A percentile compares a stretch with the other conserved stretches of the same genome.
Evolutionary conservation across 1,140 invertebrate genomes (phyloP).

Genomic region (Steinernema feltiae): DNA sequence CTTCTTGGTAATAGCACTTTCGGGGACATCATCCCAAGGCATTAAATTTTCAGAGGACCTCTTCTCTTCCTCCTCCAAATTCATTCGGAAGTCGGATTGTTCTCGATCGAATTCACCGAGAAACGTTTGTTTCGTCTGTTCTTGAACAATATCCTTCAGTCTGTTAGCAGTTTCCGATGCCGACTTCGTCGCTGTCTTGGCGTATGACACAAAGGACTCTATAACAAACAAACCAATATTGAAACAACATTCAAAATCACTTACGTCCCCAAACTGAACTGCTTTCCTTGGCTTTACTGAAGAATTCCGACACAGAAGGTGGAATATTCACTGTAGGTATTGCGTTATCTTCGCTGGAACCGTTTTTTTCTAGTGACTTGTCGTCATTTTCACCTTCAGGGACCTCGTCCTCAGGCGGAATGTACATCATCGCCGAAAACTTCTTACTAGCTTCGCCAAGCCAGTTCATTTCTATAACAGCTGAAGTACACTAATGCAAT

Average conservation of each 20-base stretch:
- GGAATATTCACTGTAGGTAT: background rate
- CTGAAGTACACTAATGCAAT: background rate
- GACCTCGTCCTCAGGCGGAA: background rate
- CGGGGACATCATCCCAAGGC: constrained; percentile 44
- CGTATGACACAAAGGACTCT: background rate
- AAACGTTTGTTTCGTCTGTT: constrained; percentile 22
- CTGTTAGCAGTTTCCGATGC: constrained; percentile 16
- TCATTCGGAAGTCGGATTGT: constrained; percentile 37
- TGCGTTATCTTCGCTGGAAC: no score
- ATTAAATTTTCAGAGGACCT: constrained; percentile 16
- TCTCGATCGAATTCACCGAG: constrained; percentile 33
- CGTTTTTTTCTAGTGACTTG: background rate
- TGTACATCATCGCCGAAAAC: background rate
- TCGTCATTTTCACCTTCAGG: background rate
- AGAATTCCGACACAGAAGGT: background rate
- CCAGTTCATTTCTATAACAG: background rate
- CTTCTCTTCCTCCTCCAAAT: constrained; percentile 37
- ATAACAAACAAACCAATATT: background rate
- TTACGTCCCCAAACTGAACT: background rate
- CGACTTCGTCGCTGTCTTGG: constrained; percentile 8
- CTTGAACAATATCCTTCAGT: constrained; percentile 19
- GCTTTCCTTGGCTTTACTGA: background rate
- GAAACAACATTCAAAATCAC: background rate
- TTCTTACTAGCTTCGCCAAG: background rate
- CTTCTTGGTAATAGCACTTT: constrained; percentile 38